phyloP scores from a whole-genome alignment of 2,113 vertebrate species.

The Cyprinodon brontotheroides region DNA sequence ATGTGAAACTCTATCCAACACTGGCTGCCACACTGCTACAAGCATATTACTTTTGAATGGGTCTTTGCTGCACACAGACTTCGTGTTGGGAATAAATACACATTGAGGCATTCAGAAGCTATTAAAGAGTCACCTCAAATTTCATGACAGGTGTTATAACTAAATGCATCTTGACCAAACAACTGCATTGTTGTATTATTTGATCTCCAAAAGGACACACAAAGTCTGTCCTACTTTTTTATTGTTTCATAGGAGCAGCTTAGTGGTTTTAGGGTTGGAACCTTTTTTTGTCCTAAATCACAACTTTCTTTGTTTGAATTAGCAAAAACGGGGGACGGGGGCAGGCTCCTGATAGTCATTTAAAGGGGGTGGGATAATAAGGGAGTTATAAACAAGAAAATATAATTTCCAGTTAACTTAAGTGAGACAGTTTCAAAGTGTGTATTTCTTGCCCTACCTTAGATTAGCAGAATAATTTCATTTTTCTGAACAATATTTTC shows the following conservation, averaged over 20 bases:
- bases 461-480: too few species aligned
- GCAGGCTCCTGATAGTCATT: background rate
- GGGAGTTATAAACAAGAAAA: background rate
- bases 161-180: constrained; percentile 34
- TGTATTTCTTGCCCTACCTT: too few species aligned
- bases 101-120: constrained; percentile 49
- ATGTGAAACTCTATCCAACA: constrained; percentile 95
- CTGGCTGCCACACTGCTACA: constrained; percentile 89
- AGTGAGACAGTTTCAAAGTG: background rate
- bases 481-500: too few species aligned
- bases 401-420: background rate
- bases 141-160: constrained; percentile 49
- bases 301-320: background rate
- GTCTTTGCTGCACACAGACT: constrained; percentile 66
- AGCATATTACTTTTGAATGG: constrained; percentile 80
- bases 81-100: constrained; percentile 54
- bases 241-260: background rate
- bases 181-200: constrained; percentile 10
- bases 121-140: constrained; percentile 56
- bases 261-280: background rate
- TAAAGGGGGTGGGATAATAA: background rate
- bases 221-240: background rate
- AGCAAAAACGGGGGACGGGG: too few species aligned
- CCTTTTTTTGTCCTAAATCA: background rate
- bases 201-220: background rate